Evolutionary conservation across 2,797 vertebrate genomes (phyloP).

Genomic region (Salarias fasciatus): DNA sequence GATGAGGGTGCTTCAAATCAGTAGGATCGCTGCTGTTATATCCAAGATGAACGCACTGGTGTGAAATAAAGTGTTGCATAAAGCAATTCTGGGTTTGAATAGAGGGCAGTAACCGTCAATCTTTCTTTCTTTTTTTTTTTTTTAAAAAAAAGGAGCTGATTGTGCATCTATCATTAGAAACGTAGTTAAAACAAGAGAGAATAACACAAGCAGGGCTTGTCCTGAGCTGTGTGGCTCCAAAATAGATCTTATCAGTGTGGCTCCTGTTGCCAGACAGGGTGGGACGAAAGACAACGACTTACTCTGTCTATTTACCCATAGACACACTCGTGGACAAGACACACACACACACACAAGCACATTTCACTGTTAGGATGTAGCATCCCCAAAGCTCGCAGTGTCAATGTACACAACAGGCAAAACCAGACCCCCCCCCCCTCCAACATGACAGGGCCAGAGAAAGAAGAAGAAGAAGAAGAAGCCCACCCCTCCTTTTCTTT

Average conservation of each 20-base stretch:
- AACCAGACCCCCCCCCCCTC: conserved; percentile 45
- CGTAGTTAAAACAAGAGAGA: conserved; percentile 37
- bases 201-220: conserved; percentile 35
- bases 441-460: conserved; percentile 41
- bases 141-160: conserved; percentile 11
- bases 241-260: conserved; percentile 70
- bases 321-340: conserved; percentile 10
- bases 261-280: conserved; percentile 51
- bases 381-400: conserved; percentile 54
- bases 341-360: conserved; percentile 11
- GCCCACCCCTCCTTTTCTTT: conserved; percentile 30
- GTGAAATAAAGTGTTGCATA: conserved; percentile 15
- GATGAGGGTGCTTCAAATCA: conserved; percentile 20
- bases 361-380: conserved; percentile 27
- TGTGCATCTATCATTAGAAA: conserved; percentile 55
- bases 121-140: conserved; percentile 21
- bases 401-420: conserved; percentile 45
- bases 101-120: conserved; percentile 48
- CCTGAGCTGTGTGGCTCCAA: conserved; percentile 56
- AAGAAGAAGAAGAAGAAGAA: conserved; percentile 34
- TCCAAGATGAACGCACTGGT: conserved; percentile 16
- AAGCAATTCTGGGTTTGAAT: conserved; percentile 25
- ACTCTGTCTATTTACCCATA: conserved; percentile 57
- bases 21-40: conserved; percentile 31
- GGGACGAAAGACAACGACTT: conserved; percentile 50